These are phyloP conservation scores for Charaxes varanes DNA, from an alignment of 1,140 invertebrate genomes.

Conservation along the genomic window DNA sequence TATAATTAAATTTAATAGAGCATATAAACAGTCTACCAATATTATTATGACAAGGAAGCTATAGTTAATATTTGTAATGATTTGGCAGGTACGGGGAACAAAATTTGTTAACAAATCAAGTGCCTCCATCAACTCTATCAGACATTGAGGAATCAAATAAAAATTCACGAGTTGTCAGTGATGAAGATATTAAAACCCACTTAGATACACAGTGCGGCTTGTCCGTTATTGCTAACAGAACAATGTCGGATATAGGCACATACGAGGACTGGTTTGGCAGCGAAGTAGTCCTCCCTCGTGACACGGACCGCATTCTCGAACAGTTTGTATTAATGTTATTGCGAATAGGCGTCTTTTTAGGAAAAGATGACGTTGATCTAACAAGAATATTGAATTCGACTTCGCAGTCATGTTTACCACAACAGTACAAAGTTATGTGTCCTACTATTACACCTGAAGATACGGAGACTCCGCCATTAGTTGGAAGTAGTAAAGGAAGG, in stretches of 20 bases:
- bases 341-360: constrained; percentile 41
- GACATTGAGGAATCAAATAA: constrained; percentile 10
- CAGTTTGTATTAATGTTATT: constrained; percentile 61
- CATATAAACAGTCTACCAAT: too few relatives aligned
- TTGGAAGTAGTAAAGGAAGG: constrained; percentile 34
- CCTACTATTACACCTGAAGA: constrained; percentile 31
- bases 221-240: constrained; percentile 30
- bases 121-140: constrained; percentile 4
- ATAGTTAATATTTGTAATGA: constrained; percentile 8
- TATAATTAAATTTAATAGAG: too few relatives aligned
- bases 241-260: constrained; percentile 34
- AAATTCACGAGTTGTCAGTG: constrained; percentile 17
- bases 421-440: constrained; percentile 14
- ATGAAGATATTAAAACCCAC: constrained; percentile 24
- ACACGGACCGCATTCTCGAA: constrained; percentile 56
- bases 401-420: constrained; percentile 17
- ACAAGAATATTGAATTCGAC: constrained; percentile 22
- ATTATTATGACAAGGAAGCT: too few relatives aligned
- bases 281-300: constrained; percentile 47
- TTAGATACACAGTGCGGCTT: constrained; percentile 23
- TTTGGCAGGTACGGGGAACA: constrained; percentile 37
- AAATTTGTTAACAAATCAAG: constrained; percentile 7
- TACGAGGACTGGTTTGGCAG: constrained; percentile 52
- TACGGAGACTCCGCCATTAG: constrained; percentile 35
- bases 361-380: constrained; percentile 26